These are phyloP conservation scores for Apteryx mantelli DNA, from an alignment of 2,113 vertebrate genomes.

Conservation along the genomic window DNA sequence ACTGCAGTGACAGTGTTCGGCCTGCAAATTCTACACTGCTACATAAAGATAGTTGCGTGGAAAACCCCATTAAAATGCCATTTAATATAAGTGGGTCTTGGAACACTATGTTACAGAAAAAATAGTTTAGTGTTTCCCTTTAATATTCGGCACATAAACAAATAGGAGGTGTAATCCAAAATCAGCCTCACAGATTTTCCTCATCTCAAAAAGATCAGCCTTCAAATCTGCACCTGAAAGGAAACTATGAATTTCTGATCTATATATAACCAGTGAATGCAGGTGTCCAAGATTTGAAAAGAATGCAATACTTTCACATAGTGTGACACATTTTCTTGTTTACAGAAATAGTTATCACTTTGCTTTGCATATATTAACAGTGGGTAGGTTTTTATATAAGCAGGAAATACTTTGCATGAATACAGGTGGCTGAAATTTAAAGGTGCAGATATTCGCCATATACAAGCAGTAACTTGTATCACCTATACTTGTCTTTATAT, in stretches of 20 bases:
- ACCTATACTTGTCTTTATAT: not conserved
- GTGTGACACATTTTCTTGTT: not conserved
- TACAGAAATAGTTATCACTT: not conserved
- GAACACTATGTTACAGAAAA: not conserved
- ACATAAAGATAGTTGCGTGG: not conserved
- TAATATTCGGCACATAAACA: not conserved
- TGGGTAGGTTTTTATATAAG: not conserved
- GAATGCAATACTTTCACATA: not conserved
- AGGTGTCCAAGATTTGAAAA: not conserved
- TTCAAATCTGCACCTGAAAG: not conserved
- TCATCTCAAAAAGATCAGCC: not conserved
- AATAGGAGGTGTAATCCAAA: not conserved
- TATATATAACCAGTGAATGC: not conserved
- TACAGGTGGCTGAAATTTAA: not conserved
- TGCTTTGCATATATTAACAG: not conserved
- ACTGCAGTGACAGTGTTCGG: rapidly evolving
- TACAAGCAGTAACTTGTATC: not conserved
- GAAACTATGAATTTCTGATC: not conserved
- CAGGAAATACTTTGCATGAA: not conserved
- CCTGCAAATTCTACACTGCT: not conserved
- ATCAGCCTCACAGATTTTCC: not conserved
- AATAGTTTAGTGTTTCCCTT: not conserved
- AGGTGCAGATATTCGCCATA: not conserved
- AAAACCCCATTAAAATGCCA: not conserved
- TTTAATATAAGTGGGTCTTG: not conserved